Evolutionary conservation across 2,113 vertebrate genomes (phyloP).

Genomic region (Lasiurus cinereus): DNA sequence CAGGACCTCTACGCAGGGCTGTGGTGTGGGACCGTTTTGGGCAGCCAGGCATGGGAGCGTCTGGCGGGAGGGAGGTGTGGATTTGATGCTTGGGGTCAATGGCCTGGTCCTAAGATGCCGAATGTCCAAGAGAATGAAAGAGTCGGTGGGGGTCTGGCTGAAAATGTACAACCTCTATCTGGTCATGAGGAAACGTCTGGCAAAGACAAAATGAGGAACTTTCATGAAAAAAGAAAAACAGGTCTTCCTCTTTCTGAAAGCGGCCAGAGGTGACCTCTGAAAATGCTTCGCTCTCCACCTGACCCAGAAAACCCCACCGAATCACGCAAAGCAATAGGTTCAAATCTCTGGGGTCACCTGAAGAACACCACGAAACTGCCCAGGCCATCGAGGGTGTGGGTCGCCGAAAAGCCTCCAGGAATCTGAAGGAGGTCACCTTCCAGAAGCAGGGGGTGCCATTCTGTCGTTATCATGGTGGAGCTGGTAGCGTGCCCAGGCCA

Average conservation of each 20-base stretch:
- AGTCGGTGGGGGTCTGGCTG: not conserved
- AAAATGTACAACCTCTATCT: not conserved
- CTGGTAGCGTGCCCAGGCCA: not conserved
- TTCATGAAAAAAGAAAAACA: not conserved
- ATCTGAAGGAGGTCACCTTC: not conserved
- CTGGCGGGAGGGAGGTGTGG: not conserved
- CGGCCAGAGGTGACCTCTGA: not conserved
- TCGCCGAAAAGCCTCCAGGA: not conserved
- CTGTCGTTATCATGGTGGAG: not conserved
- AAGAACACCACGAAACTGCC: not conserved
- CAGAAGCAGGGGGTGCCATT: not conserved
- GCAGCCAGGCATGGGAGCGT: not conserved
- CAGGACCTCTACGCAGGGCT: not conserved
- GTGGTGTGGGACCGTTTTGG: not conserved
- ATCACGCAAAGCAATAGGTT: not conserved
- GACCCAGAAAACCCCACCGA: not conserved
- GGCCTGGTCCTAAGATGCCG: not conserved
- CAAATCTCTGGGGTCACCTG: not conserved
- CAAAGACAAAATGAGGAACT: constrained; percentile 62
- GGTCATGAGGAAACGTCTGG: not conserved
- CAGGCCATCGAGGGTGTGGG: not conserved
- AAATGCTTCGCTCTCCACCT: not conserved
- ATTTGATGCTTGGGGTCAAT: rapidly evolving
- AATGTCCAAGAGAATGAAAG: not conserved
- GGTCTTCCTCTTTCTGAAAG: not conserved